Conservation (phyloP, 2,113 vertebrate genomes). For the Dasypus novemcinctus region DNA sequence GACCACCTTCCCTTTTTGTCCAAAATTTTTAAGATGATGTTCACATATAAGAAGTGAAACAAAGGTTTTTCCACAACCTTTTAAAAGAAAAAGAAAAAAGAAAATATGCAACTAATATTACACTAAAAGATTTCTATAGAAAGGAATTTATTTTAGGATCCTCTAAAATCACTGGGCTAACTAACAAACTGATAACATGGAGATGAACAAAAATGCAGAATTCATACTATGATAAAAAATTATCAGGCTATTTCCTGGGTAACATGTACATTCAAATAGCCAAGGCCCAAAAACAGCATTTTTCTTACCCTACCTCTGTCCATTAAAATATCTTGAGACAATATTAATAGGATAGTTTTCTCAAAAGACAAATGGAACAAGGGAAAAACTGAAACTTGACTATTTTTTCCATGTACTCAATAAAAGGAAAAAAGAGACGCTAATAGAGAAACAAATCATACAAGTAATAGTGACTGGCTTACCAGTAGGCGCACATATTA, state of each 20-base stretch:
- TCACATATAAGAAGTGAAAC: slow-evolving; percentile 87
- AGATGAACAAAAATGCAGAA: background rate
- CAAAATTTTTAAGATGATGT: slow-evolving; percentile 82
- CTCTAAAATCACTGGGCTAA: background rate
- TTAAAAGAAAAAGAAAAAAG: slow-evolving; percentile 57
- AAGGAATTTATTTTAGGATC: background rate
- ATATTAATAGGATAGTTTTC: background rate
- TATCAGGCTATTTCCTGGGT: background rate
- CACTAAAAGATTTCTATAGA: background rate
- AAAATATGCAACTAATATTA: background rate
- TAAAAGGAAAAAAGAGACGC: background rate
- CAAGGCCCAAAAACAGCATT: background rate
- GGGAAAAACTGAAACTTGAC: background rate
- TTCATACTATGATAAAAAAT: background rate
- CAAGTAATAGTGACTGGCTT: slow-evolving; percentile 14
- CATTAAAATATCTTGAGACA: background rate
- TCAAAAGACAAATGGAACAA: slow-evolving; percentile 12
- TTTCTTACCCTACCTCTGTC: background rate
- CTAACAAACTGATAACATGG: background rate
- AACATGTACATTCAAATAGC: background rate
- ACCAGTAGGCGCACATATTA: slow-evolving; percentile 86
- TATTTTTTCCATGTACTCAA: background rate
- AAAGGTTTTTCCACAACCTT: slow-evolving; percentile 89
- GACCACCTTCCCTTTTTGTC: slow-evolving; percentile 81
- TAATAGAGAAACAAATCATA: background rate